phyloP scores from a whole-genome alignment of 2,113 vertebrate genomes.

The Xiphophorus couchianus region DNA sequence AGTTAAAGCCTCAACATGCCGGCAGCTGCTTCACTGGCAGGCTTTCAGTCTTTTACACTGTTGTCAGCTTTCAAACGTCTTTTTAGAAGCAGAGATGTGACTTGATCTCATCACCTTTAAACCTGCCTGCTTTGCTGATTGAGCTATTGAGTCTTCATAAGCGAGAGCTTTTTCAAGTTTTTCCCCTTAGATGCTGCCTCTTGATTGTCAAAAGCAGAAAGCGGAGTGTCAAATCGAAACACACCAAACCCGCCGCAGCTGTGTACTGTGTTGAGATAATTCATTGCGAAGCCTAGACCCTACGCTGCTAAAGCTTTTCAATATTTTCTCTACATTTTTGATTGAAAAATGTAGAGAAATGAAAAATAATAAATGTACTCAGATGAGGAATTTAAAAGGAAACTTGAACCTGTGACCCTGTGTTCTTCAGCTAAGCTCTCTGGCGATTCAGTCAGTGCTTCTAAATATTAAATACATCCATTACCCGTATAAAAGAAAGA shows the following conservation, averaged over 20 bases:
- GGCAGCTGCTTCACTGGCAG: conserved; percentile 36
- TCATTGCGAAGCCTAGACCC: conserved; percentile 15
- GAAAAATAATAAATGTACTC: background rate
- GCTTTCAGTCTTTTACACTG: conserved; percentile 34
- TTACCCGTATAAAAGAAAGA: conserved; percentile 24
- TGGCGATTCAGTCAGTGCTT: conserved; percentile 28
- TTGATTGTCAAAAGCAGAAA: conserved; percentile 48
- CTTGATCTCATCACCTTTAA: conserved; percentile 49
- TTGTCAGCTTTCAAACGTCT: conserved; percentile 37
- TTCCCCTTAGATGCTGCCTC: conserved; percentile 43
- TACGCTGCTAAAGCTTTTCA: conserved; percentile 44
- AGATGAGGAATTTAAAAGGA: conserved; percentile 44
- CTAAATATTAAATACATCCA: conserved; percentile 36
- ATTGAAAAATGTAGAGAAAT: conserved; percentile 28
- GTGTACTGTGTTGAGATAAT: conserved; percentile 20
- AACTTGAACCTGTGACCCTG: conserved; percentile 53
- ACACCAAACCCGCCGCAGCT: conserved; percentile 19
- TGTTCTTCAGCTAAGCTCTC: conserved; percentile 20
- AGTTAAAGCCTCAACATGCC: background rate
- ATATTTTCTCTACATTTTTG: conserved; percentile 14
- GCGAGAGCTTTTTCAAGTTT: conserved; percentile 52
- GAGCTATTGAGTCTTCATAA: conserved; percentile 41
- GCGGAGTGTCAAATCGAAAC: conserved; percentile 39
- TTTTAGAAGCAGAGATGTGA: conserved; percentile 43
- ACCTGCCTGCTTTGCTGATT: conserved; percentile 50